Evolutionary conservation across 2,113 vertebrate genomes (phyloP).

Genomic region (Spilogale gracilis): DNA sequence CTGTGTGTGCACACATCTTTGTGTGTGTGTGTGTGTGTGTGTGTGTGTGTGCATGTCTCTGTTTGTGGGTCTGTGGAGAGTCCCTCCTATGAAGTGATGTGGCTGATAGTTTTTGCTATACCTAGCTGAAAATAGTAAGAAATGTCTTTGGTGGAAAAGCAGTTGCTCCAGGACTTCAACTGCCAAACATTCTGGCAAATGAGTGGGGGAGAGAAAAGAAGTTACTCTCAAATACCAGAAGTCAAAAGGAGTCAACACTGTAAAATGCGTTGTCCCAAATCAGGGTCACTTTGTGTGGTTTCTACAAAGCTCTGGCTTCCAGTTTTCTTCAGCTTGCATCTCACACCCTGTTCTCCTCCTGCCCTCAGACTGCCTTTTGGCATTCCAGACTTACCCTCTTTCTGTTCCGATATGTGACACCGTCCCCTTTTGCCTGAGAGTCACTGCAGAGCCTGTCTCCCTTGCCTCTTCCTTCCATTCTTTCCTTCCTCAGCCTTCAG

Average conservation of each 20-base stretch:
- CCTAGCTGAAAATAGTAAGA: constrained; percentile 66
- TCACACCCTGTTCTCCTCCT: fast-evolving
- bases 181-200: not conserved
- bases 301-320: not conserved
- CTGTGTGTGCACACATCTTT: not conserved
- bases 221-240: not conserved
- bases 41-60: too few relatives aligned
- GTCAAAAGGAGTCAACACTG: not conserved
- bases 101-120: constrained; percentile 44
- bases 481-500: not conserved
- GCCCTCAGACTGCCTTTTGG: not conserved
- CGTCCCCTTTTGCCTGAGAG: not conserved
- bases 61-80: not conserved
- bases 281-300: not conserved
- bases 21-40: not conserved
- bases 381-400: not conserved
- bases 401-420: not conserved
- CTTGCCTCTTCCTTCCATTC: not conserved
- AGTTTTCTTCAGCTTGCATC: not conserved
- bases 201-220: not conserved
- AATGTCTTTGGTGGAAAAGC: constrained; percentile 59
- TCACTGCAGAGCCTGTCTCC: too few relatives aligned
- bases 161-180: not conserved
- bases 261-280: not conserved
- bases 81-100: not conserved